Evolutionary conservation across 1,140 invertebrate genomes (phyloP), one percentile per base, ranked within the genome.

Genomic region (Drosophila kepulauana): DNA sequence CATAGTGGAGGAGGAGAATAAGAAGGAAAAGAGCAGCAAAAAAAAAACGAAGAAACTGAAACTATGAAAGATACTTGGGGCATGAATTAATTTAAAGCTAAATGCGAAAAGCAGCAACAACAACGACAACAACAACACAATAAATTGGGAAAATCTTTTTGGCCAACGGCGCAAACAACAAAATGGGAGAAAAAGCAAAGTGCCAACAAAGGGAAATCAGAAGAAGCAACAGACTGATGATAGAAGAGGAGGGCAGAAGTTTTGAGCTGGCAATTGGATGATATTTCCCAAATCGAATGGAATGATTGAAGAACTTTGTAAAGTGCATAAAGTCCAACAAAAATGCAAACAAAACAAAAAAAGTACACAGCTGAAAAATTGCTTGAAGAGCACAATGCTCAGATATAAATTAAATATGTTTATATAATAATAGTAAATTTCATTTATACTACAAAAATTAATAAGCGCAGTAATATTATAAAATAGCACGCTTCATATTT

Each of bases 41-140:
- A 15, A 10, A 5, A 6, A 38, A 25, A 25, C 20, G 20, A 25
- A 25, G 20, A 25, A 25, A 25, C 20, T 25, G 20, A 67, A 73
- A 61, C 73, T 65, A 66, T 56, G 57, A 72, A 54, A 61, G 28
- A 71, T 52, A 52, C 72, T 75, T 33, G 57, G 33, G 78, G 45
- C 62, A 67, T 59, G 66, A 81, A 81, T 80, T 81, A 81, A 81
- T 81, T 80, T 81, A 46, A 72, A 57, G 62, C 68, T 65, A 61
- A 76, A 76, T 71, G 62, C 68, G 49, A 69, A 68, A 38, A 41
- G 28, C 49, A 68, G 49, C 61, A 78, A 75, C 66, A 80, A 52
- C 45, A 59, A 49, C 59, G 71, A 63, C 57, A 79, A 35, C 48
- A 63, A 16, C 58, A 78, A 64, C 69, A 78, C 74, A 51, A 69